Evolutionary conservation across 53 echinoderm and acorn worm genomes (phyloP), one percentile per base, ranked within the genome.

Genomic region (Actinopyga echinites): DNA sequence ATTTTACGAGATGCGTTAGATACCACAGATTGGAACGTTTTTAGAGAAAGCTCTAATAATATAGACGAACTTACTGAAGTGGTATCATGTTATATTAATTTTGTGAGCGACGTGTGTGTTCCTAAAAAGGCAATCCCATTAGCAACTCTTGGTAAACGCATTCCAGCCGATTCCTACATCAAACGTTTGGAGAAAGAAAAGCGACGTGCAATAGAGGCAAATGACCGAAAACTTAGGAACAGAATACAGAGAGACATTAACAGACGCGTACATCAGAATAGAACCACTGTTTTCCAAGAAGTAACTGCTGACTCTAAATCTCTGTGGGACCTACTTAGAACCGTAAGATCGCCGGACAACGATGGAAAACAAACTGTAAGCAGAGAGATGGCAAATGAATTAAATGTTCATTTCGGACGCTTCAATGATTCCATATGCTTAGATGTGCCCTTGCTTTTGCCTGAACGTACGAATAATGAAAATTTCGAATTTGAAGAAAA

Each of bases 161-260:
- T 43, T 73, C 42, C 74, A 45, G 74, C 74, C 43, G 40, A 43
- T 71, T 20, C 73, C 21, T 19, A 44, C 21, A 73, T 73, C 45
- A 73, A 73, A 49, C 52, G 24, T 20, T 22, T 73, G 45, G 4
- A 45, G 74, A 73, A 43, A 42, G 40, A 73, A 73, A 73, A 73
- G 74, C 22, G 45, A 44, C 45, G 40, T 24, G 74, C 22, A 43
- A 40, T 73, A 43, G 45, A 40, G 74, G 74, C 25, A 73, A 20
- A 73, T 44, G 44, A 73, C 25, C 45, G 42, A 49, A 19, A 40
- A 73, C 45, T 73, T 43, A 73, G 44, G 23, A 73, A 73, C 21
- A 73, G 74, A 43, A 73, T 73, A 21, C 43, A 73, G 74, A 73
- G 74, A 73, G 74, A 73, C 40, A 73, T 73, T 45, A 73, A 73